phyloP scores from a whole-genome alignment of 2,113 vertebrate species.

The Jacana jacana region DNA sequence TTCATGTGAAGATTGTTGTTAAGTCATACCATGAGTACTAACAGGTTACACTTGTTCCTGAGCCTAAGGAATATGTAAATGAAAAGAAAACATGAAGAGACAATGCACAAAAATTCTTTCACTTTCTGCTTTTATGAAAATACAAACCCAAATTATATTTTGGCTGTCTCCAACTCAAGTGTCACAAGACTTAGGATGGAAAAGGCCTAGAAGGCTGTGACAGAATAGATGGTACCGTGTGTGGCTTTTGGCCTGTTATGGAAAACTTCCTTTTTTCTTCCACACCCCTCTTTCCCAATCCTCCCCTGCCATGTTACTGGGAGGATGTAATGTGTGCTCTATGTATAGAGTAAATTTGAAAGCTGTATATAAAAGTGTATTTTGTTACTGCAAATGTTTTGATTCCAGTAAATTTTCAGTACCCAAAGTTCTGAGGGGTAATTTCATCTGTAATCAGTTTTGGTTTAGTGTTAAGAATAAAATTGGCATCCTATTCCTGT shows the following conservation, averaged over 20 bases:
- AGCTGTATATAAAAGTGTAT: neutral
- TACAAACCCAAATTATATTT: neutral
- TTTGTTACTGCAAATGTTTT: neutral
- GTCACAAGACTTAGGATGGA: neutral
- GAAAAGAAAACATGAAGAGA: neutral
- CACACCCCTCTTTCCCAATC: neutral
- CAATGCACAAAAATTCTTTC: neutral
- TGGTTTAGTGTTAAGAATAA: neutral
- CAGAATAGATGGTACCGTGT: neutral
- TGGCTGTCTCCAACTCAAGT: neutral
- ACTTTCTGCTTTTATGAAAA: neutral
- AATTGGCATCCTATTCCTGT: neutral
- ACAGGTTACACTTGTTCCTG: neutral
- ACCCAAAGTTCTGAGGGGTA: neutral
- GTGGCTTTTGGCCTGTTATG: neutral
- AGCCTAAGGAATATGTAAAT: neutral
- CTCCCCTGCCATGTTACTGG: neutral
- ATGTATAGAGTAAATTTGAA: neutral
- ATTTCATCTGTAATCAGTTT: neutral
- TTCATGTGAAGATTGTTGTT: neutral
- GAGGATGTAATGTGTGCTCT: neutral
- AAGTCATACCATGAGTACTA: neutral
- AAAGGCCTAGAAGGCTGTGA: neutral
- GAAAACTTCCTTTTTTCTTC: neutral
- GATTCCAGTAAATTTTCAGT: neutral